Evolutionary conservation across 2,888 invertebrate genomes (phyloP).

Genomic region (Stenodera caucasica): DNA sequence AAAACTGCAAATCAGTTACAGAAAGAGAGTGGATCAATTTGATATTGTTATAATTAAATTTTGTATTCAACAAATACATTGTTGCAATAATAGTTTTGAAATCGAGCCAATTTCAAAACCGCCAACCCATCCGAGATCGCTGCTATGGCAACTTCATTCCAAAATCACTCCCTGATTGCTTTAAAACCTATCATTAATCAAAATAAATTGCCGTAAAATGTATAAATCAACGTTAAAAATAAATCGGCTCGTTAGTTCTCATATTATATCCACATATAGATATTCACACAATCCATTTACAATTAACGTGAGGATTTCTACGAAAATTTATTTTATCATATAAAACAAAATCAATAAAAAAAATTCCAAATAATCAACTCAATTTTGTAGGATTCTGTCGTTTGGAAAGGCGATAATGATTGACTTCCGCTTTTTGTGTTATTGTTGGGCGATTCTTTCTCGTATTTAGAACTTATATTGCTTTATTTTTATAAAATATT

Average conservation of each 20-base stretch:
- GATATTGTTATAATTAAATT: not conserved
- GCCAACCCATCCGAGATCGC: constrained; percentile 15
- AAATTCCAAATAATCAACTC: no score
- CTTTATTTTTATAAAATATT: constrained; percentile 35
- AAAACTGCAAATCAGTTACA: no score
- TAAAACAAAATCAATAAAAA: not conserved
- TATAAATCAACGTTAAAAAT: constrained; percentile 39
- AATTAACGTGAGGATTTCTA: constrained; percentile 18
- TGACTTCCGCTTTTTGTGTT: no score
- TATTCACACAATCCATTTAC: constrained; percentile 15
- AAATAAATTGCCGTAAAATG: constrained; percentile 38
- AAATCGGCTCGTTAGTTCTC: constrained; percentile 38
- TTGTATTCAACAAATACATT: not conserved
- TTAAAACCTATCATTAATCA: constrained; percentile 38
- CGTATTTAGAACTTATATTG: constrained; percentile 28
- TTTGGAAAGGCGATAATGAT: no score
- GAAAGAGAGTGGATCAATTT: not conserved
- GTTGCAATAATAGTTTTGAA: not conserved
- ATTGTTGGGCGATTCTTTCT: constrained; percentile 14
- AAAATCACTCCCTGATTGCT: constrained; percentile 19
- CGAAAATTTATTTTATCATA: not conserved
- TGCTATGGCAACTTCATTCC: constrained; percentile 24
- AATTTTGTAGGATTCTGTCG: not conserved
- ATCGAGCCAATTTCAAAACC: constrained; percentile 20
- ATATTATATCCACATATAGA: no score